Conservation (phyloP, 2,797 vertebrate genomes). For the Euthynnus affinis region DNA sequence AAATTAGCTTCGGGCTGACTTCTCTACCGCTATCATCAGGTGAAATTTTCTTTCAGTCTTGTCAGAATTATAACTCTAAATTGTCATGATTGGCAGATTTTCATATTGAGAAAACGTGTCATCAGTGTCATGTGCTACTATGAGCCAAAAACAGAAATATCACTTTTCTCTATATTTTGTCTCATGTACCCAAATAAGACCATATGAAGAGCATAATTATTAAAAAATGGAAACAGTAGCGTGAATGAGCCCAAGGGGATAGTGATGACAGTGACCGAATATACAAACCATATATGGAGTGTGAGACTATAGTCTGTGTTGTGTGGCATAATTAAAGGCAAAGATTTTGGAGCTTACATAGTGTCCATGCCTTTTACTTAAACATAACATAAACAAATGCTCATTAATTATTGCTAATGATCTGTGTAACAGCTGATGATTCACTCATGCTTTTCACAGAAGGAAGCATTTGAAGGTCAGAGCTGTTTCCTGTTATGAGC, state of each 20-base stretch:
- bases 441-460: background rate
- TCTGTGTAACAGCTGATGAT: background rate
- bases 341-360: too few species aligned
- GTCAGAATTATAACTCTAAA: too few species aligned
- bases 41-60: too few species aligned
- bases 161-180: constrained; percentile 2
- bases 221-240: constrained; percentile 31
- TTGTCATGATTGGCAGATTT: too few species aligned
- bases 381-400: background rate
- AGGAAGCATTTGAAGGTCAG: background rate
- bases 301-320: background rate
- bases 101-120: too few species aligned
- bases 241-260: constrained; percentile 17
- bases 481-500: constrained; percentile 42
- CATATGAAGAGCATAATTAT: constrained; percentile 9
- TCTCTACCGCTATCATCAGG: too few species aligned
- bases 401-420: background rate
- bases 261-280: constrained; percentile 20
- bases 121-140: too few species aligned
- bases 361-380: background rate
- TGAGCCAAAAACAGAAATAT: constrained; percentile 16
- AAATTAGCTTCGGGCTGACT: too few species aligned
- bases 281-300: constrained; percentile 27
- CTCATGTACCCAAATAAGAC: constrained; percentile 34
- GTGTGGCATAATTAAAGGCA: too few species aligned